A percentile compares a stretch with the other conserved stretches of the same genome.
Evolutionary conservation across 2,888 invertebrate species (phyloP).

Genomic region (Yponomeuta cagnagella): DNA sequence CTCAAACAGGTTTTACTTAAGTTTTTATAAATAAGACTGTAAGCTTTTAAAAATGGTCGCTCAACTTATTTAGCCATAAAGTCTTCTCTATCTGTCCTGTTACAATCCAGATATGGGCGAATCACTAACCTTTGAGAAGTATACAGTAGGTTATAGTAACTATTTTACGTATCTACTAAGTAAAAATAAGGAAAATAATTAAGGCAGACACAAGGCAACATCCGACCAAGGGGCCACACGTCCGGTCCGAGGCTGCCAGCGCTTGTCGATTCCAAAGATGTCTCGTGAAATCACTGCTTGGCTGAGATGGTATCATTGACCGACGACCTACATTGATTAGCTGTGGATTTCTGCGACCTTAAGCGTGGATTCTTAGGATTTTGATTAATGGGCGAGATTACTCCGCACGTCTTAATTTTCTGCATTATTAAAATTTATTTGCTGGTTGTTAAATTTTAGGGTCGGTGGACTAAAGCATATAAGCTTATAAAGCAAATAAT

Average conservation of each 20-base stretch:
- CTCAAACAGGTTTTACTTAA: too few species aligned
- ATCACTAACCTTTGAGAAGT: not conserved
- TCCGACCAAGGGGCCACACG: not conserved
- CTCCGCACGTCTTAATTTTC: too few species aligned
- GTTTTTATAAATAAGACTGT: too few species aligned
- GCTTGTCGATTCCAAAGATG: not conserved
- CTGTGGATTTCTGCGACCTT: not conserved
- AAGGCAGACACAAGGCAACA: not conserved
- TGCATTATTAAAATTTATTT: too few species aligned
- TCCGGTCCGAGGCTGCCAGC: not conserved
- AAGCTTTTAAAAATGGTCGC: not conserved
- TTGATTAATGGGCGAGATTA: too few species aligned
- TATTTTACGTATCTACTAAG: not conserved
- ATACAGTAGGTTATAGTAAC: not conserved
- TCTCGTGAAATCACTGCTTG: not conserved
- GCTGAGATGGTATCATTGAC: not conserved
- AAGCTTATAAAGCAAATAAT: too few species aligned
- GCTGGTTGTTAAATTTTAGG: too few species aligned
- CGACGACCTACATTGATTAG: not conserved
- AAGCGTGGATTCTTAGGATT: too few species aligned
- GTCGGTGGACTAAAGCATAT: too few species aligned
- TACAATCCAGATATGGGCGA: not conserved
- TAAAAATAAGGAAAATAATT: not conserved
- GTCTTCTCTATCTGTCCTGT: not conserved
- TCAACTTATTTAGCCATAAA: not conserved